phyloP scores from a whole-genome alignment of 1,140 invertebrate genomes.

The Notospermus geniculatus region DNA sequence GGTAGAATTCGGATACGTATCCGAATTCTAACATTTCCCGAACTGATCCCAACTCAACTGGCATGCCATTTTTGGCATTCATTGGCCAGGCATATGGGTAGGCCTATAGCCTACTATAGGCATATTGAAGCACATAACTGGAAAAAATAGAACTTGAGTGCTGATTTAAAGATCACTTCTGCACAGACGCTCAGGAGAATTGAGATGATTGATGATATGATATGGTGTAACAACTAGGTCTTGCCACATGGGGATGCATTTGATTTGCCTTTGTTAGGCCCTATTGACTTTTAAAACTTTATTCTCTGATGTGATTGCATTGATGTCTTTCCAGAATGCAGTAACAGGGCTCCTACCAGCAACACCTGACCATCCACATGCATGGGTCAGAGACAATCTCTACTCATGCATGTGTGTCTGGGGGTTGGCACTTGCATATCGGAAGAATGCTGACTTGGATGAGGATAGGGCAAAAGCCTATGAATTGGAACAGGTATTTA shows the following conservation, averaged over 20 bases:
- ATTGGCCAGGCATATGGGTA: too few species aligned
- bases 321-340: slow-evolving; percentile 68
- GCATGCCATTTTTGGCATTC: too few species aligned
- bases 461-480: slow-evolving; percentile 97
- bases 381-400: slow-evolving; percentile 98
- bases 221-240: too few species aligned
- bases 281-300: background rate
- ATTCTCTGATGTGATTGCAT: background rate
- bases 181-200: too few species aligned
- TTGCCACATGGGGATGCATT: background rate
- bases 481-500: slow-evolving; percentile 82
- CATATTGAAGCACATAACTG: too few species aligned
- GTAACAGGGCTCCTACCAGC: slow-evolving; percentile 78
- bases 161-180: too few species aligned
- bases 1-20: too few species aligned
- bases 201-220: too few species aligned
- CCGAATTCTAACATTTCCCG: too few species aligned
- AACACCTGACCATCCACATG: slow-evolving; percentile 83
- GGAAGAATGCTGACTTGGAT: slow-evolving; percentile 97
- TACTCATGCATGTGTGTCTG: slow-evolving; percentile 96
- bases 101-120: too few species aligned
- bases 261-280: background rate
- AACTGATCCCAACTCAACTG: too few species aligned
- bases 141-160: too few species aligned
- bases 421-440: slow-evolving; percentile 97